Base-by-base conservation (phyloP, 2,113 vertebrate species). In the Cochlearius cochlearius region DNA sequence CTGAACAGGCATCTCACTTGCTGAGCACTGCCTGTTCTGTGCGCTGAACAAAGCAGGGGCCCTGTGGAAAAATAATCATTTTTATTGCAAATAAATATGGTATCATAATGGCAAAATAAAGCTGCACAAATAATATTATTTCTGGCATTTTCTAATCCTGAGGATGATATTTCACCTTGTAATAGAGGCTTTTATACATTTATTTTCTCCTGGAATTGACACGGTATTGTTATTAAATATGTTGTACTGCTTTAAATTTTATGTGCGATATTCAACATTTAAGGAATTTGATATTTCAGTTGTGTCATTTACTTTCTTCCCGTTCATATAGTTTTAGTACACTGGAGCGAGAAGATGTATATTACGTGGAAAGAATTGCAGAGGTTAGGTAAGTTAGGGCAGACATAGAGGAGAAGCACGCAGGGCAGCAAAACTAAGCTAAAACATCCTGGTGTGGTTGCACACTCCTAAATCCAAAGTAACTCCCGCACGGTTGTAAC, bases 41-140 rank as follows among this genome's bases (percentile, higher is more conserved):
- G 53, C 59, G 39, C 34, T 84, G 59, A 87, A 63, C 39, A 75
- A 94, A 92, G 73, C 47, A 82, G 52, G 32, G 23, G 12, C 52
- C 73, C 43, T 71, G 32, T 60, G 68, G 32, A 59, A 95, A 95
- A 84, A 52, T 22, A 82, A 17, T 45, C n/a, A 11, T 45, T 94
- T 92, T 88, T 63, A 74, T 81, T 84, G 64, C 32, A 86, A 72
- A 58, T 66, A 83, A 92, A 45, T 77, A 62, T 15, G 3, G 19
- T 93, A 47, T 86, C 62, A 47, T n/a, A 92, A 56, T 74, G 59
- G 53, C 50, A 92, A 96, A 96, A 67, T 81, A 86, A 90, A 88
- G 38, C 60, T 71, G 43, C 59, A 50, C 32, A 71, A 91, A 77
- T 83, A 66, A n/a, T 73, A 82, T 45, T 80, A 59, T 75, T 92